Percentiles rank a stretch among this genome's conserved stretches.
Conservation (phyloP, 2,797 vertebrate species). For the Sitta carolinensis region DNA sequence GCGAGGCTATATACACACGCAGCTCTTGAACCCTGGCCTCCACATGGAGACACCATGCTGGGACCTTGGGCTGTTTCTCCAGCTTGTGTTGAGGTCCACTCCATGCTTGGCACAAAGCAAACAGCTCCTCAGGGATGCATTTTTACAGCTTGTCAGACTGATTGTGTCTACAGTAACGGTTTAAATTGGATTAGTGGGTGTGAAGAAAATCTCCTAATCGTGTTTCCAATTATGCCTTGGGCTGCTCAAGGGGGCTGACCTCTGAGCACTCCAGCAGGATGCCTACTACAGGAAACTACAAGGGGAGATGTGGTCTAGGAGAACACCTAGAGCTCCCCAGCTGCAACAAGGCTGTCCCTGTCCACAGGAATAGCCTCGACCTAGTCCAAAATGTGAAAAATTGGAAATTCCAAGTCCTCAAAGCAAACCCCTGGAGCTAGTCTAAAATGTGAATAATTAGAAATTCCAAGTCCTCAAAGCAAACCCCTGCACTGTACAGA, state of each 20-base stretch:
- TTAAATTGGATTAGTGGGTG: neutral
- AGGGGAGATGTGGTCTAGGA: neutral
- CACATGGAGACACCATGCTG: rapidly evolving
- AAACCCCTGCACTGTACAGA: neutral
- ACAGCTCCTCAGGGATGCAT: neutral
- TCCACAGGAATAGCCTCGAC: rapidly evolving
- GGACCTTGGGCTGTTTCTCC: neutral
- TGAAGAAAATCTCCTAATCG: neutral
- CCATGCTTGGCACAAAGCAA: neutral
- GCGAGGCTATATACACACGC: rapidly evolving
- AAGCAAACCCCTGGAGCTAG: neutral
- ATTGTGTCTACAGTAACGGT: neutral
- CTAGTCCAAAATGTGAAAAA: neutral
- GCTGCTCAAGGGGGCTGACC: neutral
- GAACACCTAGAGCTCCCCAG: neutral
- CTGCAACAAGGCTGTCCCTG: neutral
- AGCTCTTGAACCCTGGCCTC: neutral
- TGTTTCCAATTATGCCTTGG: neutral
- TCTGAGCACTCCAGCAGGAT: neutral
- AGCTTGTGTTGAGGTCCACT: neutral
- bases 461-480: neutral
- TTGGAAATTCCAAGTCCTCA: neutral
- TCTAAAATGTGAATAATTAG: neutral
- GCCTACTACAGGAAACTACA: neutral
- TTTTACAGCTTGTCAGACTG: neutral